Evolutionary conservation across 2,888 invertebrate genomes (phyloP).

Genomic region (Ethmia dodecea): DNA sequence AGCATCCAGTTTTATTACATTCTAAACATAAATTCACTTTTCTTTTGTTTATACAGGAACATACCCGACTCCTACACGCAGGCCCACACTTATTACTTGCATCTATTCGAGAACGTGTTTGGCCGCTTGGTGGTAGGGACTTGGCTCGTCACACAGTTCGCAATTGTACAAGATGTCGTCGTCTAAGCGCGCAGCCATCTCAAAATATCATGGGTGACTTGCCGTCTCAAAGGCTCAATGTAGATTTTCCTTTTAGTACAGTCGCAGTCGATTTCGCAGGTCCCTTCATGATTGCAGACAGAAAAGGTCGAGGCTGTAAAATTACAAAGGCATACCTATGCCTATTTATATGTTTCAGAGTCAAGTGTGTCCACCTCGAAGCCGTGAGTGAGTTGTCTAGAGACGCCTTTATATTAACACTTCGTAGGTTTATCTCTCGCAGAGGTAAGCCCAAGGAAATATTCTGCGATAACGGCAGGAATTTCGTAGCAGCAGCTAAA

Average conservation of each 20-base stretch:
- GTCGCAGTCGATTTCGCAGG: slow-evolving; percentile 10
- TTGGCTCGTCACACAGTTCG: slow-evolving; percentile 10
- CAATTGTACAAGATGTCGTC: slow-evolving; percentile 13
- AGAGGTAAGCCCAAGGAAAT: slow-evolving; percentile 27
- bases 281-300: slow-evolving; percentile 3
- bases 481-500: slow-evolving; percentile 24
- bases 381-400: slow-evolving; percentile 23
- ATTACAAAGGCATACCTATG: slow-evolving; percentile 19
- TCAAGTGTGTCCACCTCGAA: slow-evolving; percentile 24
- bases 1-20: neutral
- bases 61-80: slow-evolving; percentile 4
- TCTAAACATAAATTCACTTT: neutral
- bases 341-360: slow-evolving; percentile 21
- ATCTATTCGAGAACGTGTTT: slow-evolving; percentile 2
- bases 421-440: slow-evolving; percentile 26
- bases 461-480: slow-evolving; percentile 27
- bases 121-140: slow-evolving; percentile 6
- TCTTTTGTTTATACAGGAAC: neutral
- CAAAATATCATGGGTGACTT: slow-evolving; percentile 11
- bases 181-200: slow-evolving; percentile 8
- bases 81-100: slow-evolving; percentile 7
- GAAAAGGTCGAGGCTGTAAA: slow-evolving; percentile 12
- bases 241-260: slow-evolving; percentile 7
- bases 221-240: slow-evolving; percentile 6
- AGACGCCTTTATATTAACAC: slow-evolving; percentile 23